Conservation (phyloP, 2,113 vertebrate genomes). For the Oxygymnocypris stewartii region DNA sequence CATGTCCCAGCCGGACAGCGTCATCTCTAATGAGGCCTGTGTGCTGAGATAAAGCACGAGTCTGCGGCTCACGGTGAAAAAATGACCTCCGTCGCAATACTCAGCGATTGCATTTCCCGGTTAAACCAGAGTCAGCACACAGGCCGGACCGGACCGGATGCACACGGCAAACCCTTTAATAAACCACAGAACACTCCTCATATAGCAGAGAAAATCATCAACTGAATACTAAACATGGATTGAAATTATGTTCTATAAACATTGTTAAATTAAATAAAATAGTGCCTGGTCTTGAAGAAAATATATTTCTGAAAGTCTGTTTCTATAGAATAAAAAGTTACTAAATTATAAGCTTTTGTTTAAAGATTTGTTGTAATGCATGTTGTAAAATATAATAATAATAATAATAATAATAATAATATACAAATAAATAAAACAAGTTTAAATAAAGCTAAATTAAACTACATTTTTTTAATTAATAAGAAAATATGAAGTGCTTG, state of each 20-base stretch:
- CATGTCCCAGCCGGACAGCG: constrained; percentile 31
- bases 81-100: constrained; percentile 52
- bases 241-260: no score
- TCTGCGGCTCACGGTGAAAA: constrained; percentile 45
- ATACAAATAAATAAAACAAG: no score
- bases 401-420: not conserved
- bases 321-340: not conserved
- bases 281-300: not conserved
- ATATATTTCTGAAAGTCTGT: not conserved
- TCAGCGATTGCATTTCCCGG: constrained; percentile 42
- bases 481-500: no score
- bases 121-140: constrained; percentile 24
- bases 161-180: not conserved
- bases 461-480: no score
- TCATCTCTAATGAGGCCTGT: constrained; percentile 45
- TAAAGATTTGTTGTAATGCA: not conserved
- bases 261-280: not conserved
- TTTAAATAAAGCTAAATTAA: no score
- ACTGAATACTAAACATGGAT: not conserved
- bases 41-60: constrained; percentile 43
- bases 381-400: not conserved
- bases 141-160: constrained; percentile 18
- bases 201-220: not conserved
- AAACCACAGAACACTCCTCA: not conserved
- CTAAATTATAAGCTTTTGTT: not conserved